Percentiles rank a stretch among this genome's conserved stretches.
These are phyloP conservation scores for Avahi laniger DNA, from an alignment of 2,797 vertebrate species.

Conservation along the genomic window DNA sequence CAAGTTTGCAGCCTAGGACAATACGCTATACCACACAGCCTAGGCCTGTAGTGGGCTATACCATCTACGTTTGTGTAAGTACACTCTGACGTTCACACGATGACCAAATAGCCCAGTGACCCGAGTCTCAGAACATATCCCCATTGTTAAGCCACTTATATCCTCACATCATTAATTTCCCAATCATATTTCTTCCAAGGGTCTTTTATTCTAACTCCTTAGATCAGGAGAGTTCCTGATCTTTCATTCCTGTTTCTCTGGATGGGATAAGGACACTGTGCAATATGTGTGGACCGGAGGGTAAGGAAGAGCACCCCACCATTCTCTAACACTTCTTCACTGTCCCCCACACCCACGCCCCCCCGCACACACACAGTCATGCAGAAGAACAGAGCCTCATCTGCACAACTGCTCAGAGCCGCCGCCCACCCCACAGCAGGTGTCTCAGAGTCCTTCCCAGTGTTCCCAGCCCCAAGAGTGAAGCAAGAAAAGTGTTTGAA, in stretches of 20 bases:
- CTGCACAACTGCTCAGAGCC: background rate
- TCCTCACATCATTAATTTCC: background rate
- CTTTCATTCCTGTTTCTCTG: background rate
- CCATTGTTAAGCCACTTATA: background rate
- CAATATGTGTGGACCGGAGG: background rate
- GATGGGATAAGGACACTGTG: background rate
- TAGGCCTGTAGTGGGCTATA: background rate
- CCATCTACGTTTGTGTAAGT: background rate
- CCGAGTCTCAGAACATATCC: background rate
- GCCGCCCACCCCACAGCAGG: background rate
- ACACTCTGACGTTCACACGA: background rate
- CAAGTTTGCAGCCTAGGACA: background rate
- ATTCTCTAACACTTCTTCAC: background rate
- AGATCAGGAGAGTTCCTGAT: background rate
- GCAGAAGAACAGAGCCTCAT: background rate
- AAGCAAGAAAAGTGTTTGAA: background rate
- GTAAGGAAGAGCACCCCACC: background rate
- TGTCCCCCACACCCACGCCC: background rate
- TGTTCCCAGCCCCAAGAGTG: background rate
- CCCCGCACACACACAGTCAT: background rate
- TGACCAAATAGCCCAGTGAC: background rate
- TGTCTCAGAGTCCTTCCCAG: background rate
- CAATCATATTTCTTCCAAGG: background rate
- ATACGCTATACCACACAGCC: background rate
- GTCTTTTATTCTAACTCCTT: constrained; percentile 1